Evolutionary conservation across 2,113 vertebrate species (phyloP).

Genomic region (Forbesichthys agassizii): DNA sequence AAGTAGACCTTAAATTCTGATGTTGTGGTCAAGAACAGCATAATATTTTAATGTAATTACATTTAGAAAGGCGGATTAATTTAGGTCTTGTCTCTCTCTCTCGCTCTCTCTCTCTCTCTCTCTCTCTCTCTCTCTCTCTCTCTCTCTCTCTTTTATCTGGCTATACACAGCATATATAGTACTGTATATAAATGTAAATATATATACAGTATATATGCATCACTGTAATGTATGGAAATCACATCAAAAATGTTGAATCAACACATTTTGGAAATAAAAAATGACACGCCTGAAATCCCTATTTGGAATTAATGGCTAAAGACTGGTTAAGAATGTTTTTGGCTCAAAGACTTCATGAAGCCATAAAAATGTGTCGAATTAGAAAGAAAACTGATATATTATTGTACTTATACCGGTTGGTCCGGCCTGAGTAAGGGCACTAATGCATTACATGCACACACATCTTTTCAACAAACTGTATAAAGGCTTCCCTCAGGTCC

Average conservation of each 20-base stretch:
- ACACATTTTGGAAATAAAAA: conserved; percentile 5
- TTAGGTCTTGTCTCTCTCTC: not conserved
- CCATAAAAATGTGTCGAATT: not conserved
- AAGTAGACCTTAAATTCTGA: conserved; percentile 2
- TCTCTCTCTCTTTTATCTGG: not conserved
- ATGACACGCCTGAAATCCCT: conserved; percentile 5
- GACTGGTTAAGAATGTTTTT: not conserved
- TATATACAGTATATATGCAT: conserved; percentile 9
- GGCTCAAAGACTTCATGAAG: not conserved
- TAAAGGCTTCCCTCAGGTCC: too few relatives aligned
- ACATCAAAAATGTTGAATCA: conserved; percentile 14
- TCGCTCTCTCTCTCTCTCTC: not conserved
- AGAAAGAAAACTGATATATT: not conserved
- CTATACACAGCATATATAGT: too few relatives aligned
- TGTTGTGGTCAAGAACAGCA: conserved; percentile 6
- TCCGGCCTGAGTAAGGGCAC: not conserved
- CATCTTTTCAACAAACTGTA: too few relatives aligned
- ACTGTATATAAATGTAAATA: not conserved
- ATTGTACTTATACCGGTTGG: not conserved
- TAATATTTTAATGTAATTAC: conserved; percentile 20
- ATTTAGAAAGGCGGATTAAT: not conserved
- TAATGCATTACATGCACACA: too few relatives aligned
- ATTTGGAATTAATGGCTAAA: conserved; percentile 11
- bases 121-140: not conserved
- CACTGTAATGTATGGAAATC: conserved; percentile 15